These are phyloP conservation scores for Menidia beryllina DNA, from an alignment of 2,113 vertebrate species.

Conservation along the genomic window DNA sequence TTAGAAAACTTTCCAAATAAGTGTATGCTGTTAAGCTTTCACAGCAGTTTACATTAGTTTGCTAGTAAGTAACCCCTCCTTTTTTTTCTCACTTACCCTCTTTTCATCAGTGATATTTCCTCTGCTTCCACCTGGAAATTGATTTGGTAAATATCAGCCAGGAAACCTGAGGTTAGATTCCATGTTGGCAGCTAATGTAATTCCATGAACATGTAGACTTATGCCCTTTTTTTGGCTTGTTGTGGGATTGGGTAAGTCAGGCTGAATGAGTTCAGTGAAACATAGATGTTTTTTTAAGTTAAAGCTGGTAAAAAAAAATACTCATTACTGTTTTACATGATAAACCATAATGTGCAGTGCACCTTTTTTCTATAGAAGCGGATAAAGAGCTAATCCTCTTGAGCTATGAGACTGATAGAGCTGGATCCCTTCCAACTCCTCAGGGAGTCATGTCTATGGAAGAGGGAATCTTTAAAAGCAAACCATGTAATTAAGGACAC, in stretches of 20 bases:
- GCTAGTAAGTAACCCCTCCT: constrained; percentile 36
- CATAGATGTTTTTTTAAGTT: constrained; percentile 47
- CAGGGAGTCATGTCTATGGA: constrained; percentile 53
- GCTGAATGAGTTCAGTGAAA: constrained; percentile 41
- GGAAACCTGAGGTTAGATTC: constrained; percentile 60
- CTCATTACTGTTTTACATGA: constrained; percentile 42
- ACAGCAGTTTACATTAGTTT: constrained; percentile 17
- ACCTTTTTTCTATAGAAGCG: constrained; percentile 55
- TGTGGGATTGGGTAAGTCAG: constrained; percentile 50
- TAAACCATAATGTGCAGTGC: constrained; percentile 51
- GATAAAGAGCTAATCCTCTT: constrained; percentile 68
- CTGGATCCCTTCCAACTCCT: constrained; percentile 56
- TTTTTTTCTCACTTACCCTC: constrained; percentile 37
- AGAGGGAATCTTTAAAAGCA: constrained; percentile 45
- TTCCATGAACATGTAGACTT: constrained; percentile 37
- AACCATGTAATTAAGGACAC: constrained; percentile 55
- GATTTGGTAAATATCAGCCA: constrained; percentile 61
- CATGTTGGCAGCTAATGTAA: constrained; percentile 47
- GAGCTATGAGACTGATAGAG: constrained; percentile 59
- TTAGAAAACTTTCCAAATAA: constrained; percentile 50
- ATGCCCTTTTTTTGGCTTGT: constrained; percentile 13
- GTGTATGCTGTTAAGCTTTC: constrained; percentile 35
- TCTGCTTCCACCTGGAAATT: constrained; percentile 50
- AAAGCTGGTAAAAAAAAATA: constrained; percentile 24
- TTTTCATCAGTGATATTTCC: constrained; percentile 55